These are phyloP conservation scores for Agrochola litura DNA, from an alignment of 2,888 invertebrate species.

Conservation along the genomic window DNA sequence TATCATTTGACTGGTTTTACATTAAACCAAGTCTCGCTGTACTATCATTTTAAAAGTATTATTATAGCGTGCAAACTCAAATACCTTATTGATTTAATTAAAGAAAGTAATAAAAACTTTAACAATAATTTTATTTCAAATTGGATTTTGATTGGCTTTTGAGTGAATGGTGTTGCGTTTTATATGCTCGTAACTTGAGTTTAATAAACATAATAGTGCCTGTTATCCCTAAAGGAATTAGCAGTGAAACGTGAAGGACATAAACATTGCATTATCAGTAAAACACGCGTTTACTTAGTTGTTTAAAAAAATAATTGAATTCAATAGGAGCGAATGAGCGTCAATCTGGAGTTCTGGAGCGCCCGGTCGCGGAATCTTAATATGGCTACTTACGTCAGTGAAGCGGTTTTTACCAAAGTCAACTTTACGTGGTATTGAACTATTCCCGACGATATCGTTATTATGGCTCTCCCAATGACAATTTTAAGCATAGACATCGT, in stretches of 20 bases:
- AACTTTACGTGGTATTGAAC: too few species aligned
- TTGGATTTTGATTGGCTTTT: conserved; percentile 43
- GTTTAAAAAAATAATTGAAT: not conserved
- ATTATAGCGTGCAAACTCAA: not conserved
- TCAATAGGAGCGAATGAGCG: not conserved
- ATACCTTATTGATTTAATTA: conserved; percentile 36
- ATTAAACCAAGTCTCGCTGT: not conserved
- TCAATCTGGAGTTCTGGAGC: not conserved
- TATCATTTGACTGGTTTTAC: not conserved
- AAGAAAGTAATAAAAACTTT: conserved; percentile 28
- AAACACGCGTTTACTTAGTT: too few species aligned
- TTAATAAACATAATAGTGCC: not conserved
- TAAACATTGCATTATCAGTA: not conserved
- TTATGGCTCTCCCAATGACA: not conserved
- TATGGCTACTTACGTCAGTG: not conserved
- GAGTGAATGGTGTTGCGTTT: conserved; percentile 4
- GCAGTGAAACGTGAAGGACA: not conserved
- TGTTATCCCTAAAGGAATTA: not conserved
- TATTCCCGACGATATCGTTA: too few species aligned
- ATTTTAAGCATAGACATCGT: not conserved
- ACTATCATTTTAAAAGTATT: not conserved
- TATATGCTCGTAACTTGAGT: conserved; percentile 15
- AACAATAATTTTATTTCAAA: conserved; percentile 24
- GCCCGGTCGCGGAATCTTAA: not conserved
- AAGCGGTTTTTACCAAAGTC: too few species aligned